These are phyloP conservation scores for Diabrotica virgifera DNA, from an alignment of 1,140 invertebrate species.

Conservation along the genomic window DNA sequence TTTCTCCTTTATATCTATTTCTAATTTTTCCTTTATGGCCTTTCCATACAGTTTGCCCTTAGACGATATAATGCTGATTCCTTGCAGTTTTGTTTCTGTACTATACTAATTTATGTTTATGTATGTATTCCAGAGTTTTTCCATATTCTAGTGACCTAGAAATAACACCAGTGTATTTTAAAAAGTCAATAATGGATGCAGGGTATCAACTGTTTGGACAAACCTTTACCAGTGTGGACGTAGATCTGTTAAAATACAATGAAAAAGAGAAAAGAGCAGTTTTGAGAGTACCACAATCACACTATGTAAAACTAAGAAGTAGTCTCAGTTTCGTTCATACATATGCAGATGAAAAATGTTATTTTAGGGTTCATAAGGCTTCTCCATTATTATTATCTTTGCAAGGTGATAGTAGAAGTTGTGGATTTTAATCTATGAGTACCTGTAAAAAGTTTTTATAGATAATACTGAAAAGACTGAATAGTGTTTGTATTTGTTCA, in stretches of 20 bases:
- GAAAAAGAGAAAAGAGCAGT: constrained; percentile 50
- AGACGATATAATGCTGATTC: no score
- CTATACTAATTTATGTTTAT: constrained; percentile 21
- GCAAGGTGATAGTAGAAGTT: constrained; percentile 45
- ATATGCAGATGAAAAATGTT: constrained; percentile 54
- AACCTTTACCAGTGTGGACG: constrained; percentile 52
- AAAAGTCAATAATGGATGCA: constrained; percentile 56
- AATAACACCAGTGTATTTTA: constrained; percentile 53
- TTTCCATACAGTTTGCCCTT: no score
- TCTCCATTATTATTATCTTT: constrained; percentile 49
- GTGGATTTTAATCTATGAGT: constrained; percentile 19
- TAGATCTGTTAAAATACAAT: constrained; percentile 62
- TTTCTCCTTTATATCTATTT: no score
- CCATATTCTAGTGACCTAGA: constrained; percentile 41
- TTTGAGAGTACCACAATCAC: constrained; percentile 55
- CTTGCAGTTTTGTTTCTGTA: no score
- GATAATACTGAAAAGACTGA: no score
- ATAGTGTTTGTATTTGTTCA: no score
- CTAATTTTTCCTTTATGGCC: no score
- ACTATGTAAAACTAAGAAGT: constrained; percentile 56
- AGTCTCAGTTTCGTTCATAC: constrained; percentile 55
- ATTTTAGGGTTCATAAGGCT: constrained; percentile 56
- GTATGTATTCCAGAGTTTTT: constrained; percentile 52
- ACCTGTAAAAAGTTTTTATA: background rate
- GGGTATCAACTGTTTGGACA: constrained; percentile 58